phyloP scores from a whole-genome alignment of 2,888 invertebrate genomes.

The Campopleginae sp. region DNA sequence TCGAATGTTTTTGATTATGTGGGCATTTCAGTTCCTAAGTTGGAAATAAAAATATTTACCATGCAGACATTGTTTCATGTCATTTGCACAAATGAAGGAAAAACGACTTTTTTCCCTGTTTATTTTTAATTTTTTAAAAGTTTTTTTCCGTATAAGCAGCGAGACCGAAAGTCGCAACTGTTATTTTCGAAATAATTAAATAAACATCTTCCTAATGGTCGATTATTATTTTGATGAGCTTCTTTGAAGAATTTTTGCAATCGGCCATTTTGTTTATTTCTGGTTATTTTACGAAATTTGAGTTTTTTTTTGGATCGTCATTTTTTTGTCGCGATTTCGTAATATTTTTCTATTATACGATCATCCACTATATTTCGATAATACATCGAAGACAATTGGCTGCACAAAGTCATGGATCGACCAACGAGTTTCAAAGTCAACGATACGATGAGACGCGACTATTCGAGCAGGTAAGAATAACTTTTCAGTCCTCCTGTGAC shows the following conservation, averaged over 20 bases:
- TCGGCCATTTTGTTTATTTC: not conserved
- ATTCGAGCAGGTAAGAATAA: conserved; percentile 2
- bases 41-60: conserved; percentile 80
- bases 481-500: not conserved
- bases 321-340: not conserved
- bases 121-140: not conserved
- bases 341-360: not conserved
- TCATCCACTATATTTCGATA: not conserved
- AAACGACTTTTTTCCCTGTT: not conserved
- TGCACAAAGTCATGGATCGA: too few relatives aligned
- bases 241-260: not conserved
- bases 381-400: not conserved
- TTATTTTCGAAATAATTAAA: not conserved
- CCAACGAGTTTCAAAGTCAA: not conserved
- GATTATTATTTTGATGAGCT: not conserved
- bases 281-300: not conserved
- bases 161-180: not conserved
- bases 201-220: not conserved
- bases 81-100: conserved; percentile 46
- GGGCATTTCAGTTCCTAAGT: conserved; percentile 81
- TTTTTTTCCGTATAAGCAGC: not conserved
- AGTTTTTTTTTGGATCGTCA: not conserved
- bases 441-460: not conserved
- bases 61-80: conserved; percentile 62
- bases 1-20: conserved; percentile 80